Percentiles rank a stretch among this genome's conserved stretches.
These are phyloP conservation scores for Axinella damicornis DNA, from an alignment of 37 sponge, comb jelly and placozoan genomes.

Conservation along the genomic window DNA sequence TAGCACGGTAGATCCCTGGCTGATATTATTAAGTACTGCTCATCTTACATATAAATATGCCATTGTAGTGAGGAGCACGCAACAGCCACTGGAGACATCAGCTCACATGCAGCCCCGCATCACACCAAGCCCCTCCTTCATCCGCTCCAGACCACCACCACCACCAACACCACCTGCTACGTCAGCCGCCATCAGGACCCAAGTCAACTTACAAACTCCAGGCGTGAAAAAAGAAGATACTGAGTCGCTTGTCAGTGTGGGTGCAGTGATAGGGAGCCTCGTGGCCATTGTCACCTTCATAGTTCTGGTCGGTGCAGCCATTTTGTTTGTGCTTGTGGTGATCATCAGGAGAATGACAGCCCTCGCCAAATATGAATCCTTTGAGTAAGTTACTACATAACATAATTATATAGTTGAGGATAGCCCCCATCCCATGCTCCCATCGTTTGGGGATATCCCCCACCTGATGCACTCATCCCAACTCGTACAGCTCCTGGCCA, in stretches of 20 bases:
- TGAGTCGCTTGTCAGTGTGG: neutral
- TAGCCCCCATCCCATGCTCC: too few relatives aligned
- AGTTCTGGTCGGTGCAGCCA: neutral
- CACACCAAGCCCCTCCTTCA: too few relatives aligned
- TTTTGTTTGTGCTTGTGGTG: slow-evolving; percentile 1
- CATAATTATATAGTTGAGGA: too few relatives aligned
- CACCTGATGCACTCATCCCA: too few relatives aligned
- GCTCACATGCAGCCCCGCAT: too few relatives aligned
- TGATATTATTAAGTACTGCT: too few relatives aligned
- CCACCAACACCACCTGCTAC: neutral
- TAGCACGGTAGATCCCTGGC: too few relatives aligned
- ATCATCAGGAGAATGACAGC: neutral
- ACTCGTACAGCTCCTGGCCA: too few relatives aligned
- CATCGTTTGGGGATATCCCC: too few relatives aligned
- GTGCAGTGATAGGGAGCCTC: slow-evolving; percentile 2
- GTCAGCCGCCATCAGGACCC: too few relatives aligned
- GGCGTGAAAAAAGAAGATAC: too few relatives aligned
- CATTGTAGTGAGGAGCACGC: neutral
- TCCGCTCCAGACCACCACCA: neutral
- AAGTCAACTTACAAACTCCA: neutral
- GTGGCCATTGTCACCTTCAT: neutral
- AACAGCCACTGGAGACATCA: too few relatives aligned
- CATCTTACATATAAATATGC: neutral
- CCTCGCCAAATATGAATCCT: slow-evolving; percentile 1
- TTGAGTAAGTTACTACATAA: slow-evolving; percentile 28